Base-by-base conservation (phyloP, 2,888 invertebrate genomes). In the Aproaerema taeniolella region DNA sequence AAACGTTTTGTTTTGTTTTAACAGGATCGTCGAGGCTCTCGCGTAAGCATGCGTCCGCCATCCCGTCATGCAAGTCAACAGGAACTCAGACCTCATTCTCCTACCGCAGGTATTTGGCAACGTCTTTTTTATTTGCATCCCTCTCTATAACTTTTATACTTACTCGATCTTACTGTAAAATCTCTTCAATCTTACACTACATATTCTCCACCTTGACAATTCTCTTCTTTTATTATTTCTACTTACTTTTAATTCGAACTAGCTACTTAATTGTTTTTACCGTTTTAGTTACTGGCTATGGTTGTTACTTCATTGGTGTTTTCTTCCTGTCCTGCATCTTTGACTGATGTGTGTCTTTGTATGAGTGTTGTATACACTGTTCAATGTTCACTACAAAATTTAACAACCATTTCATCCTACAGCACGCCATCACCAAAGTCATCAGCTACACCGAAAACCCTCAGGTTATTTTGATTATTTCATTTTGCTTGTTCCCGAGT, bases 41-140 rank as follows among this genome's bases (percentile, higher is more conserved):
- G 93, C 17, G 91, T 91, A 42, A 94, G 94, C 65, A 91, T 93
- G 60, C 88, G 93, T 24, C 93, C 91, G 10, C 95, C 95, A 6
- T 95, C 95, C 46, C 88, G 95, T 39, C 95, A 95, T 67, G 93
- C 95, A 32, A 95, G 95, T 69, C 93, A 95, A 88, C 93, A 93
- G 53, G 95, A 95, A 42, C 85, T 95, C 49, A 89, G 94, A 66
- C 93, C 94, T 31, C 93, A 94, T 57, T 95, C 95, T 50, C 93
- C 93, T 34, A 89, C 88, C 68, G 90, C 91, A 89, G 92, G 92
- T 92, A 88, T 8, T 25, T 25, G n/a, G n/a, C n/a, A n/a, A n/a
- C n/a, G n/a, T n/a, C n/a, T n/a, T n/a, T n/a, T n/a, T n/a, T n/a
- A n/a, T n/a, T n/a, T n/a, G n/a, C n/a, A n/a, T n/a, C n/a, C n/a